Base-by-base conservation (phyloP, 2,888 invertebrate genomes). In the Ectobius pallidus region DNA sequence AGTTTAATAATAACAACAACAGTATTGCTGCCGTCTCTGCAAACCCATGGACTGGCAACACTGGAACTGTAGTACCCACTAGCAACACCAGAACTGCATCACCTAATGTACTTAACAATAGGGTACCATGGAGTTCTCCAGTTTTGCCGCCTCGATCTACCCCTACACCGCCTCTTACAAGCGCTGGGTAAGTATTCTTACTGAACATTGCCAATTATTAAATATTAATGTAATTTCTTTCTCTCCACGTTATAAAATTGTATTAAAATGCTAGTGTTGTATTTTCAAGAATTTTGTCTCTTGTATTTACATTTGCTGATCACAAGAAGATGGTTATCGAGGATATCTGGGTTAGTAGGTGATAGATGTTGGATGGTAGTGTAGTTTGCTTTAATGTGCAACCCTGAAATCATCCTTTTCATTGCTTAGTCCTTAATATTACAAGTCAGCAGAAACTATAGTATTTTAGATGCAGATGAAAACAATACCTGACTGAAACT, bases 81-180 rank as follows among this genome's bases (percentile, higher is more conserved):
- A 1, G 25, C 18, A 70, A 61, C 46, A 70, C 18, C 42, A 58
- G 11, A 9, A 11, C 49, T 11, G 46, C 70, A 22, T 34, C 44
- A 34, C 63, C 63, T 34, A 52, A 25, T 25, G 22, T 42, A 6
- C 39, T 34, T 11, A 58, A 58, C 58, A 39, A 55, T 6, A 58
- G 30, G 61, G 32, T 46, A 20, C 44, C 44, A 18, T 72, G 72
- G 72, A 27, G 55, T 58, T 52, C 73, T 7, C 73, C 73, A 16
- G 63, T 70, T 18, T 30, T 63, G 20, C 63, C 73, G 34, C 46
- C 70, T 52, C 63, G 65, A 6, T 49, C 73, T n/a, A 69, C 69
- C 0, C 63, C 73, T 2, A 55, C 70, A 55, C 70, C 73, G 52
- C 73, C 73, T 18, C 69, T 68, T 30, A 39, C 67, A 32, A 52